Percentiles rank a stretch among this genome's conserved stretches.
phyloP scores from a whole-genome alignment of 2,888 invertebrate genomes.

The Morpho deidamia region DNA sequence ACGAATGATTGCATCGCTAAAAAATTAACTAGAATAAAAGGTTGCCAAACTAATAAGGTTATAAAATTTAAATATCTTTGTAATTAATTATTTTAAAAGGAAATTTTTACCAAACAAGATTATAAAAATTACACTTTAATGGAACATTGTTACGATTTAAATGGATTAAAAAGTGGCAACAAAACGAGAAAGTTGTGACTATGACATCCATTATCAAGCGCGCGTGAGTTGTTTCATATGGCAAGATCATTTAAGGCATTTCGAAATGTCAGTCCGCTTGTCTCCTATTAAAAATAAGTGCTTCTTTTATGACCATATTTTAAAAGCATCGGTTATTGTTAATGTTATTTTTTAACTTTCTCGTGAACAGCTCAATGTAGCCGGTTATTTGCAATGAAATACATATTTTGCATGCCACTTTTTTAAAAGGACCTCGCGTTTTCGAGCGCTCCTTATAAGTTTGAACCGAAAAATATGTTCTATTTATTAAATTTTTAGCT shows the following conservation, averaged over 20 bases:
- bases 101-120: too few relatives aligned
- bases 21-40: too few relatives aligned
- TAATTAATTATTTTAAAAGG: too few relatives aligned
- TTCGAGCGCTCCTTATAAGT: too few relatives aligned
- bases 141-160: slow-evolving; percentile 1
- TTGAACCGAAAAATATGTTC: too few relatives aligned
- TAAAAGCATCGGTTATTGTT: slow-evolving; percentile 6
- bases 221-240: slow-evolving; percentile 15
- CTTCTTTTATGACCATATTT: slow-evolving; percentile 6
- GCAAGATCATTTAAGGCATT: slow-evolving; percentile 14
- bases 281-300: slow-evolving; percentile 12
- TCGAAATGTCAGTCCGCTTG: slow-evolving; percentile 11
- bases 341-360: background rate
- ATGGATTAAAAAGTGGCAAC: slow-evolving; percentile 11
- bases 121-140: too few relatives aligned
- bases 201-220: slow-evolving; percentile 13
- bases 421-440: too few relatives aligned
- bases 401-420: background rate
- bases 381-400: background rate
- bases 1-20: too few relatives aligned
- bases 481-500: too few relatives aligned
- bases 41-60: too few relatives aligned
- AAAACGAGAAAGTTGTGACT: slow-evolving; percentile 14
- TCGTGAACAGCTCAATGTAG: background rate
- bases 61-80: too few relatives aligned